Evolutionary conservation across 2,797 vertebrate species (phyloP), one percentile per base, ranked within the genome.

Genomic region (Podarcis lilfordi): DNA sequence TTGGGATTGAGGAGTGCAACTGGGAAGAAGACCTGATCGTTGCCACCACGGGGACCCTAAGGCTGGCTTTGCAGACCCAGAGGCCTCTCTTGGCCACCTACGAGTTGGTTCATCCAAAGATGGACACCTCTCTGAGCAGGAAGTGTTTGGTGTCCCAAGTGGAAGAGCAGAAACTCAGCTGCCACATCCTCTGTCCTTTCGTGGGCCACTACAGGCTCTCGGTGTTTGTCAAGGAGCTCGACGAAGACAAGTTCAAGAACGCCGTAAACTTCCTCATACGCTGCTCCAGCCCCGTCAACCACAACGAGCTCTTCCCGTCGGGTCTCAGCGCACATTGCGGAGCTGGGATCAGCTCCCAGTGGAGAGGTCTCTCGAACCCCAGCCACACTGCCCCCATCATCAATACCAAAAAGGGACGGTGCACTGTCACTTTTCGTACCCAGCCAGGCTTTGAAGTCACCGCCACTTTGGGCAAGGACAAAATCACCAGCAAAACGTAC

Each of bases 351-450:
- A 96, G 97, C 84, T 97, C 97, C 0, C 89, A 92, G 2, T 89
- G 95, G 72, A 96, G 94, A 0, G 96, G 98, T 59, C 93, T 98
- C 59, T 95, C 96, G 83, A 96, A 96, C 23, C 98, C 98, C 61
- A 97, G 97, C 93, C 98, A 97, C 80, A 90, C 94, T 0, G 80
- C 78, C 1, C 97, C 97, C 1, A 88, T 97, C 43, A 93, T 98
- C 91, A 97, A 92, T 43, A 97, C 96, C 35, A 96, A 96, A 74
- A 96, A 97, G 45, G 98, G 98, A 2, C 97, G 96, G 86, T 97
- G 97, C 85, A 98, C 97, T 92, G 96, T 98, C 92, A 98, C 98
- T 89, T 98, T 98, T 90, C 95, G 96, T 75, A 90, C 95, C 1
- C 77, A 84, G 8, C 59, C 66, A 0, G 95, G 91, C 0, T 3